These are phyloP conservation scores for Cheilosia vulpina DNA, from an alignment of 2,888 invertebrate species.

Conservation along the genomic window DNA sequence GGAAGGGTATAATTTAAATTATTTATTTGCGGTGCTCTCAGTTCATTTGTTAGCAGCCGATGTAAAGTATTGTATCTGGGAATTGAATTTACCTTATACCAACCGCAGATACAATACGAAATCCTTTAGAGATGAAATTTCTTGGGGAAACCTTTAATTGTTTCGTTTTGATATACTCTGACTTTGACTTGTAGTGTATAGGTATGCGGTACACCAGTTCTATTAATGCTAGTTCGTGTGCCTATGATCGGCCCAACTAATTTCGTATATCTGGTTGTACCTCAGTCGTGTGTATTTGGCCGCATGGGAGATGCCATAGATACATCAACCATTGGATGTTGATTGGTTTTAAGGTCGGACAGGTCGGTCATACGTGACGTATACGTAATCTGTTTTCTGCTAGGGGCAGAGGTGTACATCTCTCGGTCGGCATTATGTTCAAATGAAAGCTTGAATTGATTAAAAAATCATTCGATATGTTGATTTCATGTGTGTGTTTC, in stretches of 20 bases:
- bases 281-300: not conserved
- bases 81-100: constrained; percentile 20
- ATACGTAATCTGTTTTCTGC: constrained; percentile 53
- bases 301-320: constrained; percentile 50
- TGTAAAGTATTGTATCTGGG: constrained; percentile 42
- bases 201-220: not conserved
- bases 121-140: constrained; percentile 7
- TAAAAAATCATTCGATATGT: constrained; percentile 39
- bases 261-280: constrained; percentile 1
- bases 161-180: constrained; percentile 11
- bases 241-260: constrained; percentile 38
- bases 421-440: not conserved
- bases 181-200: not conserved
- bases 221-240: constrained; percentile 35
- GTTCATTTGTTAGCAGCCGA: constrained; percentile 40
- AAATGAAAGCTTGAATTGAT: constrained; percentile 34
- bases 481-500: constrained; percentile 13
- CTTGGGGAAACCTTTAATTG: constrained; percentile 57
- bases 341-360: constrained; percentile 69
- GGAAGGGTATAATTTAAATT: constrained; percentile 45
- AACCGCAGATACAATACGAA: not conserved
- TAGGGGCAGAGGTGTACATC: not conserved
- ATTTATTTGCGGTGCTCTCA: constrained; percentile 55
- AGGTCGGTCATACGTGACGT: constrained; percentile 63
- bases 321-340: constrained; percentile 41